These are phyloP conservation scores for Rhagonycha fulva DNA, from an alignment of 2,888 invertebrate species.

Conservation along the genomic window DNA sequence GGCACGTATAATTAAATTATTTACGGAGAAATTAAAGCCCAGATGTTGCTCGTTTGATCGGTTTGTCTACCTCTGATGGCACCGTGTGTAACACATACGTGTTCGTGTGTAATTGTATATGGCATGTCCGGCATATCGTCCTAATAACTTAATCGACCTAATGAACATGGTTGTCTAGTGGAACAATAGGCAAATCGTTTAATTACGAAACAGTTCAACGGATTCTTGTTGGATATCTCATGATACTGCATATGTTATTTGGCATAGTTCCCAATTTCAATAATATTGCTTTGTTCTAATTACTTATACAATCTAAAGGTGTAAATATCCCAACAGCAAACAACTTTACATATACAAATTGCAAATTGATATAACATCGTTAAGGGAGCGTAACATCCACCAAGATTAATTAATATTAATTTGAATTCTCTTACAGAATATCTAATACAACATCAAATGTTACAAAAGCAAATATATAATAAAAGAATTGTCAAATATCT, in stretches of 20 bases:
- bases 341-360: not conserved
- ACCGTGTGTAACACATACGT: conserved; percentile 39
- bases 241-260: conserved; percentile 6
- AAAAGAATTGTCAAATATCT: too few relatives aligned
- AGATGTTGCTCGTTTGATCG: conserved; percentile 24
- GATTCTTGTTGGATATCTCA: conserved; percentile 33
- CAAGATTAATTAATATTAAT: not conserved
- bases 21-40: conserved; percentile 30
- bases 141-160: conserved; percentile 47
- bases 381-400: not conserved
- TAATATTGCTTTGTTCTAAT: conserved; percentile 7
- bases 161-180: conserved; percentile 47
- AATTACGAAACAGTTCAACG: conserved; percentile 45
- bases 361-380: not conserved
- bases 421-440: not conserved
- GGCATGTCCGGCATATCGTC: conserved; percentile 38
- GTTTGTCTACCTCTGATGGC: conserved; percentile 25
- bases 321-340: not conserved
- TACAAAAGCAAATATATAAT: too few relatives aligned
- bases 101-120: conserved; percentile 44
- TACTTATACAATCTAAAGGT: conserved; percentile 12
- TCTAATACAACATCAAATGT: not conserved
- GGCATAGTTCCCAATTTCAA: conserved; percentile 8
- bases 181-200: conserved; percentile 47
- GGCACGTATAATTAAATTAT: conserved; percentile 36